Conservation (phyloP, 2,888 invertebrate genomes). For the Dryobota labecula region DNA sequence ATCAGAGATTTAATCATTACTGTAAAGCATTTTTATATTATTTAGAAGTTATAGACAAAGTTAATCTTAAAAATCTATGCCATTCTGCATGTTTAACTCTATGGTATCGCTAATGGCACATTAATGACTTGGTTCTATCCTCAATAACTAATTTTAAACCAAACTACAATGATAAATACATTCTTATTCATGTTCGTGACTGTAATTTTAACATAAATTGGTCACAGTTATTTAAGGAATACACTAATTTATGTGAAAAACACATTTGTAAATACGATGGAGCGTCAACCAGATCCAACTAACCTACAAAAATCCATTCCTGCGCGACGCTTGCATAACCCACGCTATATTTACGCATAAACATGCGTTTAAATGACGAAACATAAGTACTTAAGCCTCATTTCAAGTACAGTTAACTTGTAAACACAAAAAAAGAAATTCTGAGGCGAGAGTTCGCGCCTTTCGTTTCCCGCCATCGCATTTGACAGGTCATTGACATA, state of each 20-base stretch:
- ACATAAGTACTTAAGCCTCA: conserved; percentile 19
- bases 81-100: conserved; percentile 35
- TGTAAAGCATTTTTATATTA: neutral
- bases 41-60: conserved; percentile 1
- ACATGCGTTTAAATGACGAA: conserved; percentile 41
- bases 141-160: conserved; percentile 40
- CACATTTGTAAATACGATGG: conserved; percentile 52
- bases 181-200: conserved; percentile 32
- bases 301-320: conserved; percentile 71
- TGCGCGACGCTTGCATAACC: conserved; percentile 70
- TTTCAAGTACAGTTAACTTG: conserved; percentile 61
- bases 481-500: conserved; percentile 90
- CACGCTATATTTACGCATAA: conserved; percentile 53
- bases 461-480: conserved; percentile 88
- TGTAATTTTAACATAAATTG: conserved; percentile 45
- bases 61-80: conserved; percentile 14
- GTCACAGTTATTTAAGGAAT: conserved; percentile 66
- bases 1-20: conserved; percentile 1
- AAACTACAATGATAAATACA: conserved; percentile 31
- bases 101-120: conserved; percentile 42
- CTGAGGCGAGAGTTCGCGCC: conserved; percentile 66
- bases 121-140: conserved; percentile 36
- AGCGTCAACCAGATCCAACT: conserved; percentile 61
- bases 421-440: conserved; percentile 67
- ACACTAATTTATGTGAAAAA: conserved; percentile 50